A percentile compares a stretch with the other conserved stretches of the same genome.
Conservation (phyloP, 2,797 vertebrate species). For the Sebastes aleutianus region DNA sequence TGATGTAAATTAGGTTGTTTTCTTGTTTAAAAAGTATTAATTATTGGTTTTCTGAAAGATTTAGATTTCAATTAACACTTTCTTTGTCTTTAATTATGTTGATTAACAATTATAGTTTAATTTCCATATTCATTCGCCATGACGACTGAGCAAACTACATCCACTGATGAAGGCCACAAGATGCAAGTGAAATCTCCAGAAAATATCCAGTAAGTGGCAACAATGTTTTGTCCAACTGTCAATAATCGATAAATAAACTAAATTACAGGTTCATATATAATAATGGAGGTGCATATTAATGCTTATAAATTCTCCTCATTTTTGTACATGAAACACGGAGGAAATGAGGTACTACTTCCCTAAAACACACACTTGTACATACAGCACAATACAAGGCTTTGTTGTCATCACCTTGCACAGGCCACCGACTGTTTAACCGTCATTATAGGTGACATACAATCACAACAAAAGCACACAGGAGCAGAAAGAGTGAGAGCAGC, state of each 20-base stretch:
- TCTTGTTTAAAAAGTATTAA: background rate
- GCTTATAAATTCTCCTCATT: background rate
- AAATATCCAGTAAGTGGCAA: background rate
- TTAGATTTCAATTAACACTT: background rate
- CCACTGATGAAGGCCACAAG: background rate
- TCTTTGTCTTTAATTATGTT: background rate
- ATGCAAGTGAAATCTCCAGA: background rate
- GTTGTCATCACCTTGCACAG: background rate
- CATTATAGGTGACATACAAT: background rate
- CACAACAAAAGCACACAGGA: conserved; percentile 10
- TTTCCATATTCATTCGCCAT: background rate
- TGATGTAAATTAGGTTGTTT: background rate
- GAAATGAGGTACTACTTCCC: background rate
- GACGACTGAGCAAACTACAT: background rate
- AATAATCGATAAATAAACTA: background rate
- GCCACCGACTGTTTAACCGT: background rate
- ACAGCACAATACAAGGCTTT: no score
- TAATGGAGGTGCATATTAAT: background rate
- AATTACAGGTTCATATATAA: background rate
- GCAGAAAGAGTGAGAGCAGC: conserved; percentile 12
- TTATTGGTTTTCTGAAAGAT: background rate
- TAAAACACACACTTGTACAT: background rate
- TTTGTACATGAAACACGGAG: background rate
- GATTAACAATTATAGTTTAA: background rate
- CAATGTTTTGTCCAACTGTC: no score